Evolutionary conservation across 2,888 invertebrate species (phyloP).

Genomic region (Monopis laevigella): DNA sequence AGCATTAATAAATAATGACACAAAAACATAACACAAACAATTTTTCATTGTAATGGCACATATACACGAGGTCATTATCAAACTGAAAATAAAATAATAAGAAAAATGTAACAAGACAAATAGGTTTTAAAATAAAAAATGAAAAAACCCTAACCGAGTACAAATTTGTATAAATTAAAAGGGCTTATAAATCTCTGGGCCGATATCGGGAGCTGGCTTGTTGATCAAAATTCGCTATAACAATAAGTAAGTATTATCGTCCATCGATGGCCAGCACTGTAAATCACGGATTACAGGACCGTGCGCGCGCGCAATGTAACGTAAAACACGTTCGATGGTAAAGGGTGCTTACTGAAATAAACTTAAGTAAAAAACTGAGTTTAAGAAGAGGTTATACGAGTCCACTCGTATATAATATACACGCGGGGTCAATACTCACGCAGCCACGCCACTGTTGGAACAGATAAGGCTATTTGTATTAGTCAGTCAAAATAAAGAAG

Average conservation of each 20-base stretch:
- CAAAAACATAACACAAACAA: background rate
- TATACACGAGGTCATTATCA: background rate
- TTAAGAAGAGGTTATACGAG: too few relatives aligned
- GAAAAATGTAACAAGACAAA: too few relatives aligned
- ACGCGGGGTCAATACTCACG: too few relatives aligned
- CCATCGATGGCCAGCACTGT: slow-evolving; percentile 35
- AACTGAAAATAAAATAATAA: background rate
- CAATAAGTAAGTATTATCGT: slow-evolving; percentile 52
- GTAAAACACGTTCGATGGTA: too few relatives aligned
- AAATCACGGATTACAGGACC: slow-evolving; percentile 32
- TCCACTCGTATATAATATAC: too few relatives aligned
- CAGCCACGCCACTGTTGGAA: too few relatives aligned
- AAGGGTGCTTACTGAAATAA: too few relatives aligned
- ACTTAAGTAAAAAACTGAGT: too few relatives aligned
- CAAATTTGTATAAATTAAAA: slow-evolving; percentile 7
- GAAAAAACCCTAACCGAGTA: background rate
- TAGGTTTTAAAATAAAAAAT: background rate
- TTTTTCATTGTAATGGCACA: background rate
- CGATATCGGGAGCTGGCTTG: slow-evolving; percentile 15
- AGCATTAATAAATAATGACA: too few relatives aligned
- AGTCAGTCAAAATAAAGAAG: too few relatives aligned
- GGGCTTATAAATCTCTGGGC: background rate
- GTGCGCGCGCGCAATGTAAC: slow-evolving; percentile 26
- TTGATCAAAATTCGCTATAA: slow-evolving; percentile 38
- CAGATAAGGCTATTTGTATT: too few relatives aligned